Evolutionary conservation across 2,113 vertebrate genomes (phyloP).

Genomic region (Ovis canadensis): DNA sequence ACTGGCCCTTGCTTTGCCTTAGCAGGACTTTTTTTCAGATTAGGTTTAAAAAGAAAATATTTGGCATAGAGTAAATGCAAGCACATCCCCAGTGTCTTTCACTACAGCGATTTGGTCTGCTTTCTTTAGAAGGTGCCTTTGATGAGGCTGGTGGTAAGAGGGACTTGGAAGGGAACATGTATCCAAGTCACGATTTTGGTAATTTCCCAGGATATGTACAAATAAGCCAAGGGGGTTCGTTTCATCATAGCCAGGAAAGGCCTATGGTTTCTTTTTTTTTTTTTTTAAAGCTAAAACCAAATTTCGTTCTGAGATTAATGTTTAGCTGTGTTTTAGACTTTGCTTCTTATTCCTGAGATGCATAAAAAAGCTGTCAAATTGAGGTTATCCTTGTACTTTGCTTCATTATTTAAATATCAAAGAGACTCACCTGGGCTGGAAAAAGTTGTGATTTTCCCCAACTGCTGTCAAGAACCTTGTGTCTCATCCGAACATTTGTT

Average conservation of each 20-base stretch:
- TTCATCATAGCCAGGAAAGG: neutral
- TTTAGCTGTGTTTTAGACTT: neutral
- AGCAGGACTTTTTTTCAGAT: neutral
- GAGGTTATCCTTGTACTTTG: neutral
- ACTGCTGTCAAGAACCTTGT: neutral
- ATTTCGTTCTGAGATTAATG: neutral
- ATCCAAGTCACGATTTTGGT: neutral
- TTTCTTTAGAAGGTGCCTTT: neutral
- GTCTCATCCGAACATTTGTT: neutral
- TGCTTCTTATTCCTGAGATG: neutral
- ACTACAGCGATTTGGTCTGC: neutral
- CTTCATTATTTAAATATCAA: neutral
- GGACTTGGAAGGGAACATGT: accelerated
- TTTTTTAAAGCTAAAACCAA: neutral
- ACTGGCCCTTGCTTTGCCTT: neutral
- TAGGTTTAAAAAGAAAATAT: neutral
- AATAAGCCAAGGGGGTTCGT: neutral
- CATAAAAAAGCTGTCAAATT: neutral
- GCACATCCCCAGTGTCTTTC: neutral
- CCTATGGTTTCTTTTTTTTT: neutral
- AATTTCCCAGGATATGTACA: neutral
- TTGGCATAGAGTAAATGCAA: neutral
- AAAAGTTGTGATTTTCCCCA: neutral
- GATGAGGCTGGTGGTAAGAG: neutral
- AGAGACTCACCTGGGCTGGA: neutral